A percentile compares a stretch with the other conserved stretches of the same genome.
Conservation (phyloP, 2,888 invertebrate genomes). For the Selenia dentaria region DNA sequence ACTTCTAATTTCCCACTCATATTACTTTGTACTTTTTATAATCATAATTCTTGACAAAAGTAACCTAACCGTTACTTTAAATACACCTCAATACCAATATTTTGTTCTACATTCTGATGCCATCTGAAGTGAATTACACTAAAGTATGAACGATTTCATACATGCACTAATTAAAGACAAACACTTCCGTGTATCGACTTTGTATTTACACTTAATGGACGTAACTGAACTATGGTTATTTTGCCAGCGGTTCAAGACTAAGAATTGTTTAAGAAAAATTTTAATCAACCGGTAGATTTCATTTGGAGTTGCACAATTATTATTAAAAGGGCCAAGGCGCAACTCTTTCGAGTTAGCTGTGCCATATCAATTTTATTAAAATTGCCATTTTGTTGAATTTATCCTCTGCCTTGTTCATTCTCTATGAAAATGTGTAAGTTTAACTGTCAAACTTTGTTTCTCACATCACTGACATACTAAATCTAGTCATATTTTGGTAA, state of each 20-base stretch:
- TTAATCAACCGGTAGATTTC: no score
- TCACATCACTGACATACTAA: no score
- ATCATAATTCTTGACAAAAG: slow-evolving; percentile 64
- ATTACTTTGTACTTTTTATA: slow-evolving; percentile 75
- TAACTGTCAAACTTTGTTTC: slow-evolving; percentile 15
- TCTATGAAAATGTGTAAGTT: slow-evolving; percentile 21
- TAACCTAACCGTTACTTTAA: slow-evolving; percentile 67
- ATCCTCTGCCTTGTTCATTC: slow-evolving; percentile 12
- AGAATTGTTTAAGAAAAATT: no score
- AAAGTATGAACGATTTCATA: slow-evolving; percentile 65
- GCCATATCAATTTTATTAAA: background rate
- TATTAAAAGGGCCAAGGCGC: no score
- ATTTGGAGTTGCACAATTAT: no score
- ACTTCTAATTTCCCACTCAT: slow-evolving; percentile 55
- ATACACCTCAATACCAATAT: slow-evolving; percentile 63
- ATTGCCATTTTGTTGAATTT: slow-evolving; percentile 1
- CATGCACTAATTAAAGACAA: slow-evolving; percentile 52
- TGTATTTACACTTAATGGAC: slow-evolving; percentile 62
- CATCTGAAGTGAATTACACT: slow-evolving; percentile 64
- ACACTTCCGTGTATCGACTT: slow-evolving; percentile 49
- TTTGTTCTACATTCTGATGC: slow-evolving; percentile 70
- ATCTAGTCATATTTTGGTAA: background rate
- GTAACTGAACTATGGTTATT: slow-evolving; percentile 36
- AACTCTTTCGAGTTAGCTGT: no score
- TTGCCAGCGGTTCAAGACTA: slow-evolving; percentile 11